Evolutionary conservation across 2,113 vertebrate species (phyloP).

Genomic region (Guaruba guarouba): DNA sequence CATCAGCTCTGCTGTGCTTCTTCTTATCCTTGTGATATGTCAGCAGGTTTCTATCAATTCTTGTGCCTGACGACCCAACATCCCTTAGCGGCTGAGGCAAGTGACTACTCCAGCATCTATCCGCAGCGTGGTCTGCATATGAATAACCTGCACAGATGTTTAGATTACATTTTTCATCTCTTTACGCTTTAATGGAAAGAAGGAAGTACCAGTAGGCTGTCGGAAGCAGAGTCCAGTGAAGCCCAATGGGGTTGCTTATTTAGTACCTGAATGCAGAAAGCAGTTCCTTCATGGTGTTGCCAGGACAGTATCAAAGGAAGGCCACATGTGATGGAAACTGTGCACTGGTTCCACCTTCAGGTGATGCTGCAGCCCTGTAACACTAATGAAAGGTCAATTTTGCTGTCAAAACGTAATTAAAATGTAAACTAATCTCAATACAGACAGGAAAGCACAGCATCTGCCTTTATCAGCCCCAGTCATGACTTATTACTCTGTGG

Average conservation of each 20-base stretch:
- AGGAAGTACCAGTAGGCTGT: background rate
- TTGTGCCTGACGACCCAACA: background rate
- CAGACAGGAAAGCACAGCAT: constrained; percentile 19
- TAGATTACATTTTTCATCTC: background rate
- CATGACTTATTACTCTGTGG: constrained; percentile 34
- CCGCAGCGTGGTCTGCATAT: background rate
- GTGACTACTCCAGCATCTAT: background rate
- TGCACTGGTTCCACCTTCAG: background rate
- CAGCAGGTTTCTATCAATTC: background rate
- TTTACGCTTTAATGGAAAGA: background rate
- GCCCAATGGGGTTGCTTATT: background rate
- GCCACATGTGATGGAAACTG: constrained; percentile 11
- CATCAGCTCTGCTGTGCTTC: background rate
- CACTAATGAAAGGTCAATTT: constrained; percentile 24
- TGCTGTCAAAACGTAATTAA: constrained; percentile 60
- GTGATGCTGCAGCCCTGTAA: constrained; percentile 7
- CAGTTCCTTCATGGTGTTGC: background rate
- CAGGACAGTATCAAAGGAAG: constrained; percentile 27
- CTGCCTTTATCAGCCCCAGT: constrained; percentile 42
- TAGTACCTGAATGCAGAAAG: background rate
- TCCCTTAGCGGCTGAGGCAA: background rate
- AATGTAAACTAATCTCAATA: constrained; percentile 29
- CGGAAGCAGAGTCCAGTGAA: background rate
- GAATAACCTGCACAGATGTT: background rate
- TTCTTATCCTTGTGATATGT: background rate